phyloP scores from a whole-genome alignment of 2,888 invertebrate genomes.

The Sturmia bella region DNA sequence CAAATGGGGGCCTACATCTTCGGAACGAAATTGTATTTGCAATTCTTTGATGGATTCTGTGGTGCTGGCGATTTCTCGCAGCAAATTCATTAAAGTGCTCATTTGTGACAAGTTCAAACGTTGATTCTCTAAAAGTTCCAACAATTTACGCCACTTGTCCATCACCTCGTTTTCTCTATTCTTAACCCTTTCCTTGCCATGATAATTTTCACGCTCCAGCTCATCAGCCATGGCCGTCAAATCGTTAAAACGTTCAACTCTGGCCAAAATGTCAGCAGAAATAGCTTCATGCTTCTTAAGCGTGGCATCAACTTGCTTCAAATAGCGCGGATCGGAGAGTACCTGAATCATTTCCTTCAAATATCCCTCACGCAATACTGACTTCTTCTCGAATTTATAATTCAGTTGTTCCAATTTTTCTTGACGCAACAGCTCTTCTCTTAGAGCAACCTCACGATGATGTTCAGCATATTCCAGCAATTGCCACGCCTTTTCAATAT shows the following conservation, averaged over 20 bases:
- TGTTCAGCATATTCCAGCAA: slow-evolving; percentile 96
- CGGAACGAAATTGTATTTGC: slow-evolving; percentile 87
- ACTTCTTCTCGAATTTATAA: slow-evolving; percentile 97
- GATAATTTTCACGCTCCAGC: slow-evolving; percentile 94
- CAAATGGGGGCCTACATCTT: slow-evolving; percentile 95
- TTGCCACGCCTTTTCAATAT: slow-evolving; percentile 97
- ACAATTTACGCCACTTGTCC: slow-evolving; percentile 92
- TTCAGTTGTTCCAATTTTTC: slow-evolving; percentile 97
- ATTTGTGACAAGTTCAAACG: slow-evolving; percentile 88
- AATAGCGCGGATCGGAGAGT: slow-evolving; percentile 93
- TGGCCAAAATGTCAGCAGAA: slow-evolving; percentile 96
- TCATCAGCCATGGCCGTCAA: slow-evolving; percentile 96
- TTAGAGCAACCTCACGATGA: slow-evolving; percentile 93
- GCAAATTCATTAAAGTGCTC: slow-evolving; percentile 92
- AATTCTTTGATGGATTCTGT: slow-evolving; percentile 91
- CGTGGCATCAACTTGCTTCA: slow-evolving; percentile 97
- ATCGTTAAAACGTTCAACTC: slow-evolving; percentile 96
- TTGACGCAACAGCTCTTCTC: slow-evolving; percentile 94
- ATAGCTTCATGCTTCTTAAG: slow-evolving; percentile 99
- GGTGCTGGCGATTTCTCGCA: slow-evolving; percentile 95
- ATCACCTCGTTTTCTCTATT: slow-evolving; percentile 86
- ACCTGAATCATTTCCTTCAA: slow-evolving; percentile 99
- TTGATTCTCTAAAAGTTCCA: slow-evolving; percentile 92
- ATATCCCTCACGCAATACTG: slow-evolving; percentile 96
- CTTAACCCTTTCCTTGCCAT: slow-evolving; percentile 91